A percentile compares a stretch with the other conserved stretches of the same genome.
These are phyloP conservation scores for Eilema griseolum DNA, from an alignment of 2,888 invertebrate genomes.

Conservation along the genomic window DNA sequence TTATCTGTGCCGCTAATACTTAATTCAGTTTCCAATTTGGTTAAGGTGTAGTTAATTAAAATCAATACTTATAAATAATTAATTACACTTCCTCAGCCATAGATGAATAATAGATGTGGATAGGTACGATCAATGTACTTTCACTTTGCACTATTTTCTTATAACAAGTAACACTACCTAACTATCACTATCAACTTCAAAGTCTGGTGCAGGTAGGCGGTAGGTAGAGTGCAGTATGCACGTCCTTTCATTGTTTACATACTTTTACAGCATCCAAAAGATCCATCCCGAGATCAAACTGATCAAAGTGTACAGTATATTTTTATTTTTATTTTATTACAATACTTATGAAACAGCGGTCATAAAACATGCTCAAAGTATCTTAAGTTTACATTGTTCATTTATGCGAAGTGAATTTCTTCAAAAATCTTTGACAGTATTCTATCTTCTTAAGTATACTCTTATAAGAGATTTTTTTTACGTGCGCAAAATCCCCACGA, in stretches of 20 bases:
- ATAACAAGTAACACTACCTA: constrained; percentile 20
- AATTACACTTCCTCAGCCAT: constrained; percentile 7
- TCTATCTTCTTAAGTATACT: neutral
- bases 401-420: constrained; percentile 37
- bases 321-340: constrained; percentile 36
- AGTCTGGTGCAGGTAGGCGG: constrained; percentile 13
- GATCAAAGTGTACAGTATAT: constrained; percentile 69
- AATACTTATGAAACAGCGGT: constrained; percentile 65
- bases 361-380: constrained; percentile 53
- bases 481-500: no score
- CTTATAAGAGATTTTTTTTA: no score
- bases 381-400: constrained; percentile 42
- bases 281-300: constrained; percentile 70
- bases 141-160: constrained; percentile 30
- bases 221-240: constrained; percentile 30
- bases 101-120: constrained; percentile 9
- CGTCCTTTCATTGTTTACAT: constrained; percentile 58
- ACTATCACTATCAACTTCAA: constrained; percentile 41
- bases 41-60: constrained; percentile 11
- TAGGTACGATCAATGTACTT: neutral
- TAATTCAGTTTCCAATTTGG: constrained; percentile 14
- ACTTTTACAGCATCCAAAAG: constrained; percentile 43
- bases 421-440: neutral
- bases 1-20: neutral
- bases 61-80: constrained; percentile 24